Percentiles rank a stretch among this genome's conserved stretches.
Evolutionary conservation across 1,140 invertebrate species (phyloP).

Genomic region (Wasmannia auropunctata): DNA sequence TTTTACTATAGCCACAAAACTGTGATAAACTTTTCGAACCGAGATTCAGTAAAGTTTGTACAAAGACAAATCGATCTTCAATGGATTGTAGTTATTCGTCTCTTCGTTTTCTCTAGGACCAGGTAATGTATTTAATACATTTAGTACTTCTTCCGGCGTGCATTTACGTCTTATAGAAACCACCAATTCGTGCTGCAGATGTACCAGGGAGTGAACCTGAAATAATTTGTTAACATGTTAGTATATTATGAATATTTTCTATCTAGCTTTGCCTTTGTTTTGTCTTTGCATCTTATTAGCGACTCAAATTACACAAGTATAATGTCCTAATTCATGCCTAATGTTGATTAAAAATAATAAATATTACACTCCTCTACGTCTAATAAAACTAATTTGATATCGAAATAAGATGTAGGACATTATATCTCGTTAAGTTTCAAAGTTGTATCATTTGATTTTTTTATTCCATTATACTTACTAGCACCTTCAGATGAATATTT

Average conservation of each 20-base stretch:
- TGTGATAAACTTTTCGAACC: conserved; percentile 99
- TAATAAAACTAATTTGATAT: not conserved
- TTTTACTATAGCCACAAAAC: conserved; percentile 98
- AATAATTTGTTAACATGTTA: conserved; percentile 65
- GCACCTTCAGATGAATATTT: conserved; percentile 93
- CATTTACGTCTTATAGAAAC: conserved; percentile 95
- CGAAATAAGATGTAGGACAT: not conserved
- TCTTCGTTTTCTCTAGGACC: conserved; percentile 91
- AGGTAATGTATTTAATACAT: conserved; percentile 94
- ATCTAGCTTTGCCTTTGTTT: too few species aligned
- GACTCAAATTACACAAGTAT: conserved; percentile 11
- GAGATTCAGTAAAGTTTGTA: conserved; percentile 96
- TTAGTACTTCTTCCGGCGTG: conserved; percentile 95
- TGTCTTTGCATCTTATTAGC: too few species aligned
- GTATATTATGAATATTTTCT: conserved; percentile 25
- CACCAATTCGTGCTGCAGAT: conserved; percentile 92
- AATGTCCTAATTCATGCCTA: not conserved
- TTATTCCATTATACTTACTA: conserved; percentile 86
- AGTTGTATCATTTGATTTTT: not conserved
- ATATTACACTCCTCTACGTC: not conserved
- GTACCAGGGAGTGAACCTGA: conserved; percentile 93
- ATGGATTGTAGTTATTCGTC: conserved; percentile 91
- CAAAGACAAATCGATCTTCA: conserved; percentile 99
- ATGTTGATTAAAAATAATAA: not conserved
- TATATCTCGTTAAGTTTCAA: not conserved